These are phyloP conservation scores for Darevskia nairensis DNA, from an alignment of 2,797 vertebrate genomes.

Conservation along the genomic window DNA sequence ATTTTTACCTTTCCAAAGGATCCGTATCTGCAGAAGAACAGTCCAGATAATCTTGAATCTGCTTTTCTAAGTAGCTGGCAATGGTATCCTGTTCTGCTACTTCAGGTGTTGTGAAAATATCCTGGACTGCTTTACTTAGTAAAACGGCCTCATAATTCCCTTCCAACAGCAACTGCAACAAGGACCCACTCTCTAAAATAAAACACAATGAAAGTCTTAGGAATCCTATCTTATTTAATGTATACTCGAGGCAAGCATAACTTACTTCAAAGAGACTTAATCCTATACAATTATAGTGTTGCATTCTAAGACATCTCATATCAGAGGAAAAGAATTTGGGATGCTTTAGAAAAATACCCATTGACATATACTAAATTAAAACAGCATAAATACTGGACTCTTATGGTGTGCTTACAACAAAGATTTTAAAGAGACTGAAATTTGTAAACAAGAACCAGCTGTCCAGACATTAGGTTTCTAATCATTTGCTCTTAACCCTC, in stretches of 20 bases:
- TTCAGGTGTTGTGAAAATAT: slow-evolving; percentile 79
- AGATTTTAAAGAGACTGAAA: not conserved
- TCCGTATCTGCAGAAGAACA: slow-evolving; percentile 68
- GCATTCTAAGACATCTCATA: not conserved
- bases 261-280: not conserved
- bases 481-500: not conserved
- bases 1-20: slow-evolving; percentile 82
- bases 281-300: not conserved
- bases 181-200: slow-evolving; percentile 79
- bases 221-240: not conserved
- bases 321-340: not conserved
- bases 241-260: not conserved
- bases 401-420: not conserved
- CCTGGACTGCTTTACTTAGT: slow-evolving; percentile 77
- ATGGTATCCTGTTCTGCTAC: slow-evolving; percentile 77
- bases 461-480: not conserved
- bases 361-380: not conserved
- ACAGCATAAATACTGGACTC: not conserved
- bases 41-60: slow-evolving; percentile 83
- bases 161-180: slow-evolving; percentile 84
- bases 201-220: slow-evolving; percentile 28
- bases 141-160: slow-evolving; percentile 86
- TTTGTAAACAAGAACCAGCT: not conserved
- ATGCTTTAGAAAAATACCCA: not conserved
- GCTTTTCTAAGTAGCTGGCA: slow-evolving; percentile 85